These are phyloP conservation scores for Xestia xanthographa DNA, from an alignment of 2,888 invertebrate species.

Conservation along the genomic window DNA sequence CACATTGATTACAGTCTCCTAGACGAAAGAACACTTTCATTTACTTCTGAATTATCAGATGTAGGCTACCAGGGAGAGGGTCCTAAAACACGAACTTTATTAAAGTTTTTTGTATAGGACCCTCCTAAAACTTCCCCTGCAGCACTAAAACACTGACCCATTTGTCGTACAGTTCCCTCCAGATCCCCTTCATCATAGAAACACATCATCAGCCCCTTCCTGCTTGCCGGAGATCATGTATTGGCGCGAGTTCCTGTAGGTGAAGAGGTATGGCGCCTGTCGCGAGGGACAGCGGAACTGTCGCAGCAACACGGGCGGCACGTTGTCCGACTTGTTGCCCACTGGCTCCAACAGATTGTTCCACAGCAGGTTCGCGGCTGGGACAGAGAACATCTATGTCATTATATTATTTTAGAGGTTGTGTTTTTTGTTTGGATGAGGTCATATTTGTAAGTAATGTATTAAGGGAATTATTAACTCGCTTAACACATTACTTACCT, in stretches of 20 bases:
- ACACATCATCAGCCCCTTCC: constrained; percentile 73
- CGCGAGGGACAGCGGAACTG: constrained; percentile 91
- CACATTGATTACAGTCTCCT: neutral
- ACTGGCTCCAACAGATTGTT: constrained; percentile 93
- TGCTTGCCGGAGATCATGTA: constrained; percentile 80
- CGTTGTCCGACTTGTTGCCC: constrained; percentile 91
- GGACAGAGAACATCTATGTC: constrained; percentile 51
- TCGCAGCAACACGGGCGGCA: constrained; percentile 90
- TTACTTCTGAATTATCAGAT: neutral
- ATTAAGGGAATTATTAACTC: neutral
- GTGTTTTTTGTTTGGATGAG: neutral
- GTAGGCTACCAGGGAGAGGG: neutral
- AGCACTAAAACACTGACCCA: neutral
- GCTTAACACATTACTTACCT: neutral
- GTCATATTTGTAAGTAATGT: neutral
- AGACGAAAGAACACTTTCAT: neutral
- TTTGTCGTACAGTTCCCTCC: too few relatives aligned
- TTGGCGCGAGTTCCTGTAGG: constrained; percentile 88
- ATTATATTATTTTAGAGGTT: neutral
- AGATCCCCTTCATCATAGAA: constrained; percentile 27
- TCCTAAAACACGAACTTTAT: neutral
- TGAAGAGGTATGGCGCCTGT: constrained; percentile 92
- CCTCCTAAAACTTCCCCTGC: neutral
- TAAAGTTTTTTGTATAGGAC: neutral
- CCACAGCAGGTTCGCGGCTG: constrained; percentile 93